Evolutionary conservation across 2,888 invertebrate species (phyloP).

Genomic region (Tenthredo notha): DNA sequence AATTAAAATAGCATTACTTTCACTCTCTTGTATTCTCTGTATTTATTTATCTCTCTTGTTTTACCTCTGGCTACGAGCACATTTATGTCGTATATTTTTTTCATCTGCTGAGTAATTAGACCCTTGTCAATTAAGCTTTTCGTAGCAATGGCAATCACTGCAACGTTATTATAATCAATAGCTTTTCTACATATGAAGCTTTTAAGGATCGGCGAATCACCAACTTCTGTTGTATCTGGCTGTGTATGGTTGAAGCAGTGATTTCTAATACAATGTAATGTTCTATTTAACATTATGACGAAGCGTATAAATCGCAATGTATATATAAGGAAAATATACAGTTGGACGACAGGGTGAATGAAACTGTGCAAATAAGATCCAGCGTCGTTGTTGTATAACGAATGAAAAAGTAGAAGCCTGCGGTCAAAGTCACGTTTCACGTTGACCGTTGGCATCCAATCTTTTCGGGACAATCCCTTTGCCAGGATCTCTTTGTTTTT

Average conservation of each 20-base stretch:
- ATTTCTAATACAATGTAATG: not conserved
- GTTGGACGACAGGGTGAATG: not conserved
- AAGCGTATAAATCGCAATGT: not conserved
- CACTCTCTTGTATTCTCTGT: not conserved
- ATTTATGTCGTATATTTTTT: slow-evolving; percentile 12
- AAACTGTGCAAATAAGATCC: not conserved
- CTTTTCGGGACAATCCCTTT: slow-evolving; percentile 18
- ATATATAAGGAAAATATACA: not conserved
- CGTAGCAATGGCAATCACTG: slow-evolving; percentile 14
- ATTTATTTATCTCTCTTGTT: not conserved
- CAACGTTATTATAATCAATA: slow-evolving; percentile 31
- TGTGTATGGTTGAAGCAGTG: not conserved
- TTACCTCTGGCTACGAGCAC: slow-evolving; percentile 4
- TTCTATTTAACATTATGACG: not conserved
- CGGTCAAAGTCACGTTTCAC: slow-evolving; percentile 34
- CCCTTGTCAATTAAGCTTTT: slow-evolving; percentile 27
- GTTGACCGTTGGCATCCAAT: slow-evolving; percentile 1
- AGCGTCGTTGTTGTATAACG: not conserved
- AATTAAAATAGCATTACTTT: not conserved
- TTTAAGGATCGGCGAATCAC: not conserved
- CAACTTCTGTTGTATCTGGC: not conserved
- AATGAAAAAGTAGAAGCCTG: slow-evolving; percentile 13
- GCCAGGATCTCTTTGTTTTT: slow-evolving; percentile 2
- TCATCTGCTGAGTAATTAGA: slow-evolving; percentile 15
- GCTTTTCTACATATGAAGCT: not conserved